Conservation (phyloP, 1,140 invertebrate species). For the Neodiprion lecontei region DNA sequence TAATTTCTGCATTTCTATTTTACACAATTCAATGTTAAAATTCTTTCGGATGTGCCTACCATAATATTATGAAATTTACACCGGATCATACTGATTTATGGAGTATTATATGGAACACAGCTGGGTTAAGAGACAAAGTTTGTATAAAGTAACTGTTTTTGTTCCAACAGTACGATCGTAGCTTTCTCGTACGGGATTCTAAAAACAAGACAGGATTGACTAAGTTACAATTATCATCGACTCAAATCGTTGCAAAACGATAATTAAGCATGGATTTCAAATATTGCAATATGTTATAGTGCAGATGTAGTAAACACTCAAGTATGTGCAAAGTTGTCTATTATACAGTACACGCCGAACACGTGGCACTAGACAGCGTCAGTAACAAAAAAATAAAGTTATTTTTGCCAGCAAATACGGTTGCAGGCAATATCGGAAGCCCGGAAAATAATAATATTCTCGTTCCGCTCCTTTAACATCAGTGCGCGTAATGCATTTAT, state of each 20-base stretch:
- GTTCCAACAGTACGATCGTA: not conserved
- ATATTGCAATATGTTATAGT: too few relatives aligned
- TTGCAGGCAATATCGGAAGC: not conserved
- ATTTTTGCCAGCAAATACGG: not conserved
- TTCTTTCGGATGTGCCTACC: not conserved
- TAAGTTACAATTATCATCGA: not conserved
- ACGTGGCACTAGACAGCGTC: not conserved
- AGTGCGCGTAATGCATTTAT: not conserved
- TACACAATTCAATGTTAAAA: not conserved
- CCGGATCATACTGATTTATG: not conserved
- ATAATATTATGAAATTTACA: constrained; percentile 1
- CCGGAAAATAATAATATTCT: not conserved
- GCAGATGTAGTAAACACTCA: not conserved
- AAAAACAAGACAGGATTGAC: not conserved
- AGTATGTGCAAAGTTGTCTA: not conserved
- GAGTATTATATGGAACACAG: not conserved
- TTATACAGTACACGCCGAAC: not conserved
- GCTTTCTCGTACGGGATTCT: not conserved
- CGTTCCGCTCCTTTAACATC: not conserved
- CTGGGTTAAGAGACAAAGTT: not conserved
- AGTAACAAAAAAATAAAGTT: not conserved
- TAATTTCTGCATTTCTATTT: too few relatives aligned
- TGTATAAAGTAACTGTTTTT: not conserved
- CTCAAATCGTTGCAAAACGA: too few relatives aligned
- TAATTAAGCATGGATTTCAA: too few relatives aligned